Evolutionary conservation across 2,888 invertebrate genomes (phyloP), one percentile per base, ranked within the genome.

Genomic region (Dorcus hopei): DNA sequence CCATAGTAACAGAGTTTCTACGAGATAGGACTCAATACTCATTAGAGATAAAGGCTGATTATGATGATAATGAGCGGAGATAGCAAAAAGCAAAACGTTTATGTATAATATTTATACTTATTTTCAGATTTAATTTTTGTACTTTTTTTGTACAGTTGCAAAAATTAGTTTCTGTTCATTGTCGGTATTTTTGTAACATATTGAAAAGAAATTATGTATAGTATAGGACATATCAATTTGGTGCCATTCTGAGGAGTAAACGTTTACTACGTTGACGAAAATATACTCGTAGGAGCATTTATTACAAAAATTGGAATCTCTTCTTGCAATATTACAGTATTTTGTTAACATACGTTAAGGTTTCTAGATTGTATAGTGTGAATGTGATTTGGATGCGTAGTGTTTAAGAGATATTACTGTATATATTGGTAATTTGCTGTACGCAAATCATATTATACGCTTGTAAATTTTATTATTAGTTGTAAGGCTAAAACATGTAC

Each of bases 21-120:
- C 61, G 63, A 70, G 66, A 65, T 54, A 64, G 62, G 61, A 69
- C 70, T 70, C 72, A 74, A 74, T 76, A 76, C 76, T 76, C 76
- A 76, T 70, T 72, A 75, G 76, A 77, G 76, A 74, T 66, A 71
- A 77, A 77, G 77, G 76, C 76, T 77, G 76, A 77, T 70, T 54
- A 53, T 14, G 45, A 41, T 49, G 61, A 57, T 59, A 49, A 48
- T 43, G 54, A 59, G 23, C 50, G 38, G 53, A 54, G 53, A 58
- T 58, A 40, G 52, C 38, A 38, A 51, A 39, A 14, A 40, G 14
- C 40, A 40, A 19, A 51, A 51, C 19, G 19, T 16, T 40, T 19
- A 54, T 54, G 54, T 54, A 54, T 54, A 54, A 54, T 54, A 54
- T 54, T 54, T 54, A 54, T 54, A 54, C 54, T 54, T 53, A 40